phyloP scores from a whole-genome alignment of 2,888 invertebrate genomes.

The Kryphioiulus occultus region DNA sequence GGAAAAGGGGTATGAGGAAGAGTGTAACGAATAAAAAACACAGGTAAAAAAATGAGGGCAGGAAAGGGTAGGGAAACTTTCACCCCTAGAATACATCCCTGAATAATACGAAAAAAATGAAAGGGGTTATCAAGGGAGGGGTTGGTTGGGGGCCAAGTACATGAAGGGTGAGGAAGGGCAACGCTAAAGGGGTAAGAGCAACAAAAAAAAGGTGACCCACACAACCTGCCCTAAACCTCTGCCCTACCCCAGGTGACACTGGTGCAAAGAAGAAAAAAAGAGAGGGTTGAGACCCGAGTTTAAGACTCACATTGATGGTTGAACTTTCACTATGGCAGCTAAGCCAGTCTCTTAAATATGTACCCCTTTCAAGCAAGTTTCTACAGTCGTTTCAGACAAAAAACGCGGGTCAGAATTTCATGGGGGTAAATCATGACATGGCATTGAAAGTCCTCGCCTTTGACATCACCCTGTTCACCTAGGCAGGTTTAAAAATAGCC shows the following conservation, averaged over 20 bases:
- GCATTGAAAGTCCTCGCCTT: not conserved
- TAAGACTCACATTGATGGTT: not conserved
- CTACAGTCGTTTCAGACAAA: not conserved
- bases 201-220: slow-evolving; percentile 19
- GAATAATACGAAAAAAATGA: not conserved
- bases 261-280: not conserved
- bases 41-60: slow-evolving; percentile 31
- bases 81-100: slow-evolving; percentile 11
- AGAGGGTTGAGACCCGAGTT: slow-evolving; percentile 17
- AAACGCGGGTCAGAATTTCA: not conserved
- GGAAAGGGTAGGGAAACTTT: slow-evolving; percentile 31
- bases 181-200: not conserved
- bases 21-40: not conserved
- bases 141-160: slow-evolving; percentile 1
- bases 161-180: slow-evolving; percentile 35
- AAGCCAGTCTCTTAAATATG: not conserved
- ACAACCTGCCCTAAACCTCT: slow-evolving; percentile 24
- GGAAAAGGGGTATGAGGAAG: slow-evolving; percentile 28
- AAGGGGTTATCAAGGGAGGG: slow-evolving; percentile 22
- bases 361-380: not conserved
- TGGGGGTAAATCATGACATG: not conserved
- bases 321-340: not conserved
- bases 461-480: slow-evolving; percentile 20
- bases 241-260: slow-evolving; percentile 13
- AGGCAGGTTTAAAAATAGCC: slow-evolving; percentile 20